Conservation (phyloP, 1,140 invertebrate genomes). For the Anastrepha ludens region DNA sequence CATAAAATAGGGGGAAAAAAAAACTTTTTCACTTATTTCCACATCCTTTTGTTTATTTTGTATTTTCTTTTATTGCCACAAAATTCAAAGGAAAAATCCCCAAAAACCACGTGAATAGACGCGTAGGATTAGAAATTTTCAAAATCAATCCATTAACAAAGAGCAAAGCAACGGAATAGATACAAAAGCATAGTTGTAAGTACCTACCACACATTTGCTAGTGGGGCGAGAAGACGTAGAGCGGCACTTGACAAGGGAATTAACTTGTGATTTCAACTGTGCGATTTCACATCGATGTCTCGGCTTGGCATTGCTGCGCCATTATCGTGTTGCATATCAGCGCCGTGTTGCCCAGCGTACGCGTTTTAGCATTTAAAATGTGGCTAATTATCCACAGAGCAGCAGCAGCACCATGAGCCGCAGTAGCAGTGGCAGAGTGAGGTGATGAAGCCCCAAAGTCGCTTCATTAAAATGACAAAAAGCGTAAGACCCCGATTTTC, state of each 20-base stretch:
- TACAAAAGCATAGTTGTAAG: background rate
- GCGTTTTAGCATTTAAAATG: constrained; percentile 53
- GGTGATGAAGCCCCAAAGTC: constrained; percentile 59
- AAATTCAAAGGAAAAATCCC: constrained; percentile 54
- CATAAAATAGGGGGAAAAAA: background rate
- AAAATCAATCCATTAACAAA: constrained; percentile 72
- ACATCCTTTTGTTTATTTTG: constrained; percentile 19
- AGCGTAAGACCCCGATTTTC: constrained; percentile 56
- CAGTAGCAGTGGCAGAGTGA: background rate
- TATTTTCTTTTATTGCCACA: constrained; percentile 14
- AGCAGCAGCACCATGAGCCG: constrained; percentile 48
- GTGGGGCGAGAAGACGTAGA: constrained; percentile 57
- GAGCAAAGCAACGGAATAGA: background rate
- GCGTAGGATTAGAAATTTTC: constrained; percentile 57
- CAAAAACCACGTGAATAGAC: constrained; percentile 36
- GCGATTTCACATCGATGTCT: constrained; percentile 66
- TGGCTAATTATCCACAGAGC: constrained; percentile 67
- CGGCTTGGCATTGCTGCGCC: background rate
- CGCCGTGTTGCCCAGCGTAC: background rate
- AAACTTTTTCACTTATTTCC: constrained; percentile 14
- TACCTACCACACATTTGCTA: background rate
- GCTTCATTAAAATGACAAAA: constrained; percentile 72
- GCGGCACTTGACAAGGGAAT: constrained; percentile 60
- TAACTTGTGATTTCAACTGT: constrained; percentile 74
- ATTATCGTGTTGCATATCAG: background rate